phyloP scores from a whole-genome alignment of 1,140 invertebrate genomes.

The Euschistus heros region DNA sequence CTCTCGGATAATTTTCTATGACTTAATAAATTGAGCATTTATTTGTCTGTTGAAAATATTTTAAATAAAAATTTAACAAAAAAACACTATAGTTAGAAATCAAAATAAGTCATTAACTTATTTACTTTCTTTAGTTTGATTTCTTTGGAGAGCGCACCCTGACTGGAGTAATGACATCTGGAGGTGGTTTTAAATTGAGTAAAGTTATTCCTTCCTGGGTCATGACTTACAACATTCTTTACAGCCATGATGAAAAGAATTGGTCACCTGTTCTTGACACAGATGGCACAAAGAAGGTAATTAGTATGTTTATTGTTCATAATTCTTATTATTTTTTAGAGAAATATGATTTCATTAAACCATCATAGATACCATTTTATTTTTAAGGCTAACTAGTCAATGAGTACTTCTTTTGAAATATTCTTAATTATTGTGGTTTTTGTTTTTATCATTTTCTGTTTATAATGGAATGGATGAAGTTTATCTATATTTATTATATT shows the following conservation, averaged over 20 bases:
- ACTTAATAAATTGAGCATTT: too few species aligned
- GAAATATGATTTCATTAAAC: background rate
- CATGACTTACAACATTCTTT: constrained; percentile 55
- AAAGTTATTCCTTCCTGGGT: constrained; percentile 54
- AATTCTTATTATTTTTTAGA: background rate
- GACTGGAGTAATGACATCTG: constrained; percentile 66
- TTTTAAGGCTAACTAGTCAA: background rate
- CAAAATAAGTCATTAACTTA: too few species aligned
- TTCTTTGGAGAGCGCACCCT: constrained; percentile 60
- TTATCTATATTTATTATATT: background rate
- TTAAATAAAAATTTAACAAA: too few species aligned
- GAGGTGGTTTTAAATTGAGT: constrained; percentile 31
- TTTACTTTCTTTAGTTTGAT: constrained; percentile 48
- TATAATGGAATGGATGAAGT: too few species aligned
- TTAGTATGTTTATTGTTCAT: background rate
- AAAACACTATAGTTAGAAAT: too few species aligned
- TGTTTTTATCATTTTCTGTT: too few species aligned
- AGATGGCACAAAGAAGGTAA: constrained; percentile 40
- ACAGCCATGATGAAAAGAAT: constrained; percentile 53
- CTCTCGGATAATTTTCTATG: too few species aligned
- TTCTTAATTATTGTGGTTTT: too few species aligned
- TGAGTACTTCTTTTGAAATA: too few species aligned
- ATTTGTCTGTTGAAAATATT: too few species aligned
- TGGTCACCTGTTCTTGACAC: constrained; percentile 54
- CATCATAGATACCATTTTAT: background rate